Base-by-base conservation (phyloP, 2,888 invertebrate genomes). In the Pediacus dermestoides region DNA sequence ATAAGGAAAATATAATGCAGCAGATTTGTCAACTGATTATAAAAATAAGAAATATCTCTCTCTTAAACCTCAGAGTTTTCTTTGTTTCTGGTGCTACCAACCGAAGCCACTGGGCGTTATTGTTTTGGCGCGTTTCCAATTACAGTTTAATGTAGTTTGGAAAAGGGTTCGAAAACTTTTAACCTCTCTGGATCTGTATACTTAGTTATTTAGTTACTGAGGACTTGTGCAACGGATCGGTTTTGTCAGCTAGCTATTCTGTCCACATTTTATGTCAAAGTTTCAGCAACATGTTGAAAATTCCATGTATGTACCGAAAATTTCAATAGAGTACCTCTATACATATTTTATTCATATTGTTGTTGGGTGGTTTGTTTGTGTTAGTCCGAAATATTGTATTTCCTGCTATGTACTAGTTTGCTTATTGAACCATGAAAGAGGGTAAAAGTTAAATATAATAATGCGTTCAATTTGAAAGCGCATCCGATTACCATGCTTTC, bases 121-220 rank as follows among this genome's bases (percentile, higher is more conserved):
- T 53, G 50, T 52, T 53, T 52, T 53, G 53, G 53, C 49, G 48
- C 48, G 42, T 48, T 52, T 50, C 51, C 53, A 53, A 52, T 53
- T 53, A 53, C 51, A 52, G 49, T 53, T 53, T 52, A 52, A 53
- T 52, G 48, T 53, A 52, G 49, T 52, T 53, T 48, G 44, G 45
- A 52, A 53, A 53, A 48, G 53, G 50, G 49, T 50, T 50, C 38
- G 34, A 41, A 48, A 53, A 53, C 51, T 53, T 53, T 53, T 53
- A 53, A 51, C 53, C 51, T 52, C 45, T 42, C 45, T 38, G 42
- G 39, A 47, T 44, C 39, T 49, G 44, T 48, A 37, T 46, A 47
- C 49, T 46, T 44, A 41, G 51, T 51, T 49, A 48, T 44, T 52
- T 49, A 47, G 48, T 51, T 48, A 48, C 48, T 44, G 45, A 44